Evolutionary conservation across 2,888 invertebrate genomes (phyloP).

Genomic region (Phalangium opilio): DNA sequence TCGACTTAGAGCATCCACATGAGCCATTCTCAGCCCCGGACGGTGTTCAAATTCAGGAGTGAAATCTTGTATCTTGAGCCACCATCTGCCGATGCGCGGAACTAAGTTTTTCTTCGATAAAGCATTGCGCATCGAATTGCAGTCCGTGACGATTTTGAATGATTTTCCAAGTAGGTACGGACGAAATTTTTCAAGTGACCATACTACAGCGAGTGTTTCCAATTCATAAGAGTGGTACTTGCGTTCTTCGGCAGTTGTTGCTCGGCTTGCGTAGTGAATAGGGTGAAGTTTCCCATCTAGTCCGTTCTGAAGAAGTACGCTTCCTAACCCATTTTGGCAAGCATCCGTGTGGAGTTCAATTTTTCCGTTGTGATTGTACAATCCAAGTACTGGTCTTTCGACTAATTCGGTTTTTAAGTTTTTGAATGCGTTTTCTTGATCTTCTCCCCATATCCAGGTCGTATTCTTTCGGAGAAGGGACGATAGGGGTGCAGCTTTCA

Average conservation of each 20-base stretch:
- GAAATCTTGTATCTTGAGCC: conserved; percentile 2
- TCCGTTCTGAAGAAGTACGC: conserved; percentile 1
- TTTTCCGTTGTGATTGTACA: background rate
- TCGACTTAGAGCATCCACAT: conserved; percentile 8
- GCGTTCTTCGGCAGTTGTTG: background rate
- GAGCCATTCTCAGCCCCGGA: conserved; percentile 3
- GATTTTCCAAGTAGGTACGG: conserved; percentile 1
- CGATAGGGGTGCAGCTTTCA: background rate
- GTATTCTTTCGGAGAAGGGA: background rate
- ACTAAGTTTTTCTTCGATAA: background rate
- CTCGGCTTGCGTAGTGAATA: background rate
- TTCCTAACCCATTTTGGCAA: conserved; percentile 2
- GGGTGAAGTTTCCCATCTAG: conserved; percentile 1
- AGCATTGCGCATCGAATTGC: background rate
- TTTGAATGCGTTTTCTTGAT: background rate
- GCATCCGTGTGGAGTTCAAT: conserved; percentile 7
- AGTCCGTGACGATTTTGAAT: conserved; percentile 5
- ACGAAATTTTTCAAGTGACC: conserved; percentile 6
- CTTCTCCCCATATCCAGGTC: background rate
- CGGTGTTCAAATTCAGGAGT: conserved; percentile 3
- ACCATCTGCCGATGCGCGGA: conserved; percentile 4
- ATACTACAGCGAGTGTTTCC: conserved; percentile 3
- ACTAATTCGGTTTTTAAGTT: background rate
- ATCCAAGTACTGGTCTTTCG: background rate
- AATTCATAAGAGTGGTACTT: conserved; percentile 4